Evolutionary conservation across 2,888 invertebrate genomes (phyloP).

Genomic region (Dorcus hopei): DNA sequence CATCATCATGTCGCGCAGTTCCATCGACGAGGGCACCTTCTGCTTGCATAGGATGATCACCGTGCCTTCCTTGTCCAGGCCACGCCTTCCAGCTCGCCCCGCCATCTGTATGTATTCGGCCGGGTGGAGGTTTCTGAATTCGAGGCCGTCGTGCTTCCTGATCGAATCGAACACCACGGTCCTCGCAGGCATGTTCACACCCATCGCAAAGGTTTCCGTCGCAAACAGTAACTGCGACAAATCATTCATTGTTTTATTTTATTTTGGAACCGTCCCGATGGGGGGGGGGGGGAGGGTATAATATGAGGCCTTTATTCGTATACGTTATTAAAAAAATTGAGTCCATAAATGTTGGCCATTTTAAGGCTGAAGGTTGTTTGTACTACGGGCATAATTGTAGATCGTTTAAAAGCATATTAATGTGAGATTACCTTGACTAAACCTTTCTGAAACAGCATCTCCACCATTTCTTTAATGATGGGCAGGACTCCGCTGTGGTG

Average conservation of each 20-base stretch:
- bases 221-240: conserved; percentile 85
- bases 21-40: conserved; percentile 68
- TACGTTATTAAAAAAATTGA: too few species aligned
- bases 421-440: conserved; percentile 61
- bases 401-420: too few species aligned
- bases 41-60: conserved; percentile 89
- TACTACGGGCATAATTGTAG: neutral
- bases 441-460: conserved; percentile 92
- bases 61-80: conserved; percentile 89
- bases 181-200: conserved; percentile 98
- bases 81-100: conserved; percentile 92
- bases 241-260: too few species aligned
- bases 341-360: too few species aligned
- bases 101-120: conserved; percentile 99
- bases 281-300: too few species aligned
- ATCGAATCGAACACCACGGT: conserved; percentile 95
- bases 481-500: conserved; percentile 99
- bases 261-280: too few species aligned
- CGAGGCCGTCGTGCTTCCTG: conserved; percentile 85
- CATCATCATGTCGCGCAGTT: conserved; percentile 82
- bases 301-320: too few species aligned
- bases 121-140: conserved; percentile 72
- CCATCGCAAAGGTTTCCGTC: conserved; percentile 99
- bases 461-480: conserved; percentile 98
- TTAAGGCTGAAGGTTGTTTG: too few species aligned